phyloP scores from a whole-genome alignment of 2,888 invertebrate genomes.

The Iselma pallidipennis region DNA sequence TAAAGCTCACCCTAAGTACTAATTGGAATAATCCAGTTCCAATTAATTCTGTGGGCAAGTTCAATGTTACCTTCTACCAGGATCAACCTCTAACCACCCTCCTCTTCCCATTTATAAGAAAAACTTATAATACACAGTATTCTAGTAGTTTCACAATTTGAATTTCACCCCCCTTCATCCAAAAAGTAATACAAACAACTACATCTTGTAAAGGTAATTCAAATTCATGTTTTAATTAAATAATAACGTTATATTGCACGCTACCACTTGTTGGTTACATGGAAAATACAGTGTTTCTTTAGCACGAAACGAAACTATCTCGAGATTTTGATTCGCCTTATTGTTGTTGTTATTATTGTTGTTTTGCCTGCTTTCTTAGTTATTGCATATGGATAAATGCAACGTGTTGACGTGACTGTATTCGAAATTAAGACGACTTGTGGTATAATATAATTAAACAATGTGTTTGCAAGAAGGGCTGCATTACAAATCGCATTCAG shows the following conservation, averaged over 20 bases:
- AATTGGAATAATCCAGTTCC: slow-evolving; percentile 56
- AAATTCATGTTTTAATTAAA: slow-evolving; percentile 53
- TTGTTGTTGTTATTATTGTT: background rate
- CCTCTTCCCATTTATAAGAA: slow-evolving; percentile 26
- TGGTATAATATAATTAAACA: background rate
- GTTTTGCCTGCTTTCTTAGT: background rate
- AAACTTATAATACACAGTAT: too few relatives aligned
- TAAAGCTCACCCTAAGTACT: slow-evolving; percentile 47
- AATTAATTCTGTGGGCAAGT: slow-evolving; percentile 53
- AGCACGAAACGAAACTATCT: background rate
- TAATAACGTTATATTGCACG: slow-evolving; percentile 47
- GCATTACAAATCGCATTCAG: too few relatives aligned
- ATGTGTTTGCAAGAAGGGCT: background rate
- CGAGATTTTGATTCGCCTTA: background rate
- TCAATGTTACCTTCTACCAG: slow-evolving; percentile 50
- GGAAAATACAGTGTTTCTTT: background rate
- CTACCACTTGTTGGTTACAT: slow-evolving; percentile 43
- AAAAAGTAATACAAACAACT: slow-evolving; percentile 21
- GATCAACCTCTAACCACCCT: slow-evolving; percentile 38
- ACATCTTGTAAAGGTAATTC: slow-evolving; percentile 51
- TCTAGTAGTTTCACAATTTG: too few relatives aligned
- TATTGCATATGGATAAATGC: background rate
- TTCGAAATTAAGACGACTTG: background rate
- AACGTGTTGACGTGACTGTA: background rate
- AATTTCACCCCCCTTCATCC: slow-evolving; percentile 4